Evolutionary conservation across 92 coral and sea anemone genomes (phyloP).

Genomic region (Zoanthus solanderi): DNA sequence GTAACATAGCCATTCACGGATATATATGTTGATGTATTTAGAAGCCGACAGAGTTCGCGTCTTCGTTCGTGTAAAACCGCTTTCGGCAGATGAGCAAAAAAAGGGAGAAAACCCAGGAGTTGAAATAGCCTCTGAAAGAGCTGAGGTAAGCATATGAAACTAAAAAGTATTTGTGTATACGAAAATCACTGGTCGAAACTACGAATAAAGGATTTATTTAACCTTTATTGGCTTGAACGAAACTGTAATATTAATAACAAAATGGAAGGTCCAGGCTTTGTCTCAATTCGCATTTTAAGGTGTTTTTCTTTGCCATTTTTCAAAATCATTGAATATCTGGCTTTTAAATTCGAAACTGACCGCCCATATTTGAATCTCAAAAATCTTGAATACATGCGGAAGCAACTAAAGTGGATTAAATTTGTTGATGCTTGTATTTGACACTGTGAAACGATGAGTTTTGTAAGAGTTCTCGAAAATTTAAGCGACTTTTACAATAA

Average conservation of each 20-base stretch:
- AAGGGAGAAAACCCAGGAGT: slow-evolving; percentile 83
- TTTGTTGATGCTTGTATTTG: not conserved
- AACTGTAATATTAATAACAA: not conserved
- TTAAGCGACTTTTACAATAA: slow-evolving; percentile 10
- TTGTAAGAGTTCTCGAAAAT: not conserved
- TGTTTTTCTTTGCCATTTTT: not conserved
- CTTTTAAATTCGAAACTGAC: not conserved
- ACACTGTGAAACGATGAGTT: no score
- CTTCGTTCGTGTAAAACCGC: slow-evolving; percentile 88
- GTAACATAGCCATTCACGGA: not conserved
- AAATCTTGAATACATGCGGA: not conserved
- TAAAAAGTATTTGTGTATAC: not conserved
- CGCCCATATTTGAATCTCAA: not conserved
- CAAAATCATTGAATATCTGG: no score
- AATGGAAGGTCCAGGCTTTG: not conserved
- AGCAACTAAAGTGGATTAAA: not conserved
- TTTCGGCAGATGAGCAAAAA: slow-evolving; percentile 72
- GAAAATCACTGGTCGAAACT: not conserved
- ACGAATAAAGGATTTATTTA: not conserved
- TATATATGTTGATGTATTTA: slow-evolving; percentile 17
- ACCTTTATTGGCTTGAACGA: no score
- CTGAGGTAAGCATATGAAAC: slow-evolving; percentile 71
- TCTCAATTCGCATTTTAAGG: not conserved
- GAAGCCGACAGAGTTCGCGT: slow-evolving; percentile 87
- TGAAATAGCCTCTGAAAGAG: slow-evolving; percentile 71